Base-by-base conservation (phyloP, 1,140 invertebrate genomes). In the Acromyrmex charruanus region DNA sequence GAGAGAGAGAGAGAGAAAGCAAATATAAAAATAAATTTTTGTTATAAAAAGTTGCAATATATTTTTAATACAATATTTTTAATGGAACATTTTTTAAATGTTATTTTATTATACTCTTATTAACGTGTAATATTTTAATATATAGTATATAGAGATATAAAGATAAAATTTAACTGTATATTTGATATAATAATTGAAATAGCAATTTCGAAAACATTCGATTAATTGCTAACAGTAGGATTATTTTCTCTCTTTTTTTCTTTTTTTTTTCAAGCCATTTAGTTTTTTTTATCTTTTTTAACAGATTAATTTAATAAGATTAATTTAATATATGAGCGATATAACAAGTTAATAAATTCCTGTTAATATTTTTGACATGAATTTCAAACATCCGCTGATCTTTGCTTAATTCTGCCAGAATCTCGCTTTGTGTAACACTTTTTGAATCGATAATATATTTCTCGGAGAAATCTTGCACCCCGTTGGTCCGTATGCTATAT, bases 341-440 rank as follows among this genome's bases (percentile, higher is more conserved):
- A 51, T 35, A 35, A 35, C 44, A 16, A 53, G 25, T 14, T 49
- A 49, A 61, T 74, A 59, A 74, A 69, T 12, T 28, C 4, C 21
- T 35, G 21, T 53, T 39, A 39, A 71, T 21, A 44, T 44, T 58
- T 14, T 35, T 21, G 14, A 28, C 1, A 6, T 25, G 1, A 6
- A 7, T 59, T 59, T n/a, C 12, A 59, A 59, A 51, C 25, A 21
- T 7, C 7, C 21, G 5, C n/a, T 44, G 10, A 61, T 63, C 28
- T 21, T 58, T 5, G 3, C 6, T 14, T 1, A 39, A 66, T n/a
- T 53, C n/a, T 10, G 10, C 14, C 25, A 21, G 35, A 61, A 16
- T 82, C 58, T 59, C n/a, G 68, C n/a, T 75, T 75, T 61, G 44
- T 31, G 31, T 44, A 84, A 74, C 39, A 9, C n/a, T 74, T 74